Conservation (phyloP, 2,113 vertebrate species). For the Synodontis membranacea region DNA sequence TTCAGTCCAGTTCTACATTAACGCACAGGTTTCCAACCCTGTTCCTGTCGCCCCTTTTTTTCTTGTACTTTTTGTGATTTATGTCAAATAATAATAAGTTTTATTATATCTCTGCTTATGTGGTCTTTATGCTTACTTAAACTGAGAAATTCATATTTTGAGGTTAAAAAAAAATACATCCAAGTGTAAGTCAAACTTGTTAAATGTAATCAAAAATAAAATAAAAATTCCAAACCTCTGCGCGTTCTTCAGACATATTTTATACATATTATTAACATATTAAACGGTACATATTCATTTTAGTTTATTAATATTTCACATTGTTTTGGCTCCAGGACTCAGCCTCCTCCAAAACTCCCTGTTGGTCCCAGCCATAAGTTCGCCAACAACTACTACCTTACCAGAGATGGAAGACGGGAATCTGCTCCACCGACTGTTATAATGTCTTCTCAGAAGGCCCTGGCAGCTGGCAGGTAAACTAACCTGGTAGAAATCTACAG, state of each 20-base stretch:
- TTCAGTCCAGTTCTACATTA: background rate
- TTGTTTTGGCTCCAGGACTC: slow-evolving; percentile 71
- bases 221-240: background rate
- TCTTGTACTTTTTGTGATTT: background rate
- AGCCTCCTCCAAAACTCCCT: slow-evolving; percentile 83
- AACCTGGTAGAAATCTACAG: background rate
- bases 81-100: no score
- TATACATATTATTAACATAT: background rate
- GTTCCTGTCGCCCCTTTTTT: no score
- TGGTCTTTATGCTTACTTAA: background rate
- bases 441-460: slow-evolving; percentile 77
- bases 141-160: background rate
- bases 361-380: slow-evolving; percentile 88
- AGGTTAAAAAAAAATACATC: background rate
- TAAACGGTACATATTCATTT: no score
- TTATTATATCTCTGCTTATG: background rate
- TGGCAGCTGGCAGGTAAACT: slow-evolving; percentile 78
- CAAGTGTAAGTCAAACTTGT: background rate
- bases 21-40: background rate
- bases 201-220: background rate
- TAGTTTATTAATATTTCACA: background rate
- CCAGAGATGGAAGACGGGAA: slow-evolving; percentile 88
- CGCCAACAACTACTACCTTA: slow-evolving; percentile 84
- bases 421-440: slow-evolving; percentile 75
- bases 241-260: background rate